Evolutionary conservation across 2,888 invertebrate genomes (phyloP).

Genomic region (Calameuta pallipes): DNA sequence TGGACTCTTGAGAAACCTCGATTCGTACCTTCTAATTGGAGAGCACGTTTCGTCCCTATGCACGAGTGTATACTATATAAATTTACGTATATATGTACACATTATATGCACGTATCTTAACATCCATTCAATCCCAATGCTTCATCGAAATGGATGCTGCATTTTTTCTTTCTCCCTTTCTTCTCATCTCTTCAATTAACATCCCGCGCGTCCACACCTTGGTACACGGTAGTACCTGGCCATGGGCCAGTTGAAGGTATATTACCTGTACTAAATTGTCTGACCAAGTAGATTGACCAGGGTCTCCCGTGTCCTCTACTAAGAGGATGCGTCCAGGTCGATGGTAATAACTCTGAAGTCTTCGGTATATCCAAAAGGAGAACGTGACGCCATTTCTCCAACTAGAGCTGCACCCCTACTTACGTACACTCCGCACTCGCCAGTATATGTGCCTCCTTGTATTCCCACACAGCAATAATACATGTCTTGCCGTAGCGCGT

Average conservation of each 20-base stretch:
- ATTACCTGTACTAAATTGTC: background rate
- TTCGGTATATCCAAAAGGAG: constrained; percentile 39
- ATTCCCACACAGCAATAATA: constrained; percentile 35
- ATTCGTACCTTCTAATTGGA: constrained; percentile 41
- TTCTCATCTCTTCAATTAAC: constrained; percentile 9
- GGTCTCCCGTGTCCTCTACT: background rate
- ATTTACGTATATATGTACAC: background rate
- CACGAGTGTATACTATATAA: background rate
- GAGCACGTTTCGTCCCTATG: background rate
- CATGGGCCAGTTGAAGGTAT: no score
- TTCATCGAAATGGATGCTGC: constrained; percentile 33
- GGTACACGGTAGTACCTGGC: background rate
- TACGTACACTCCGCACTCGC: constrained; percentile 15
- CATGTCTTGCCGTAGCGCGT: constrained; percentile 49
- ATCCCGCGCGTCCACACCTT: constrained; percentile 6
- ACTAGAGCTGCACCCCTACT: constrained; percentile 20
- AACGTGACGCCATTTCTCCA: constrained; percentile 29
- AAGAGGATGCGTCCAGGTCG: constrained; percentile 28
- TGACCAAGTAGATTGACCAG: background rate
- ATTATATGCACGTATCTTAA: background rate
- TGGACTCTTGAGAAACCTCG: constrained; percentile 43
- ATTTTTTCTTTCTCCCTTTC: background rate
- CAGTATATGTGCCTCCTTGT: constrained; percentile 22
- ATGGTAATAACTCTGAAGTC: constrained; percentile 47
- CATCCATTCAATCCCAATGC: background rate